Evolutionary conservation across 1,140 invertebrate species (phyloP), one percentile per base, ranked within the genome.

Genomic region (Ceratitis capitata): DNA sequence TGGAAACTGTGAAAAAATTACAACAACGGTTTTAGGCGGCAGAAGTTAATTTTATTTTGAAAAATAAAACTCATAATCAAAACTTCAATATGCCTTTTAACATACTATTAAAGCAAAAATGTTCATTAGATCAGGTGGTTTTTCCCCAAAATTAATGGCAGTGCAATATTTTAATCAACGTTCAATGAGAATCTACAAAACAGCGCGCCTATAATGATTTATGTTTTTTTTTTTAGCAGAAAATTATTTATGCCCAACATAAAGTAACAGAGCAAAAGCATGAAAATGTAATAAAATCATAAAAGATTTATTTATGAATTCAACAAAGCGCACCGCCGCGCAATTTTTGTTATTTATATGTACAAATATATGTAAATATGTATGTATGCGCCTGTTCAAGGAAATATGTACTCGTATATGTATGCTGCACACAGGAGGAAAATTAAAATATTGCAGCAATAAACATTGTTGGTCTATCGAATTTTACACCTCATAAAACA

Each of bases 401-500:
- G 29, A 61, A 49, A 9, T 49, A 49, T 49, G 7, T 49, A 49
- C 7, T 49, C 14, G 7, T 14, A 9, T 49, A 7, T 9, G 7
- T 49, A 49, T 9, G 7, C 14, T 49, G 47, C 47, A 49, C 47
- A 49, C 14, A 49, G 26, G 26, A 12, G 29, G 26, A 61, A 61
- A 61, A 61, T 61, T 61, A 61, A 32, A 35, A 69, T 69, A 78
- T 78, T 23, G 23, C 32, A 78, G 69, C 35, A 78, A 78, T 78
- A 78, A 78, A 78, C 69, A 78, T 45, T 69, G 26, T 39, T 78
- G 39, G 39, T 19, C 39, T 78, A 45, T 42, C 35, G 69, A 78
- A 23, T 47, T 78, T 78, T 45, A 45, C 69, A 78, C 69, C 69
- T 78, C 69, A 78, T 78, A 78, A 78, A 78, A 45, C 39, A 78